Percentiles rank a stretch among this genome's conserved stretches.
These are phyloP conservation scores for Piliocolobus tephrosceles DNA, from an alignment of 2,113 vertebrate species.

Conservation along the genomic window DNA sequence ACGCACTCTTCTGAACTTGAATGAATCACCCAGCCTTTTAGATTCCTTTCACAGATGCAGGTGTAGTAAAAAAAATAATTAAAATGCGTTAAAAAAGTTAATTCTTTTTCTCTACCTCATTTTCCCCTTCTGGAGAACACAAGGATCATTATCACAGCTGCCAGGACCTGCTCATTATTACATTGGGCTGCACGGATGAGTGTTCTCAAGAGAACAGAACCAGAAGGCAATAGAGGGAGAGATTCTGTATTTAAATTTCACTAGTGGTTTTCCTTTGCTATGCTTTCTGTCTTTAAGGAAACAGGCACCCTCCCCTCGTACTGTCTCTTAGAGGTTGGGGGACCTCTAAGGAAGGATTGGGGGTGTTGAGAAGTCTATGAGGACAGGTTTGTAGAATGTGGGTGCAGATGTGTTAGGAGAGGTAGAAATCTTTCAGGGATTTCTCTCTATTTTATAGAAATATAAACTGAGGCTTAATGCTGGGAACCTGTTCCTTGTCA, in stretches of 20 bases:
- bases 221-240: background rate
- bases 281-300: background rate
- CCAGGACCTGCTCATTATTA: background rate
- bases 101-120: background rate
- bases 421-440: background rate
- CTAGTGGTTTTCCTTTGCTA: background rate
- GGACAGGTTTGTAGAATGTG: background rate
- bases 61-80: background rate
- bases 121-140: constrained; percentile 4
- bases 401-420: background rate
- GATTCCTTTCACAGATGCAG: background rate
- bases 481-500: background rate
- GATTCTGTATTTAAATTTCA: background rate
- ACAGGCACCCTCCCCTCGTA: background rate
- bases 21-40: background rate
- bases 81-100: background rate
- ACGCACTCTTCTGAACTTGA: background rate
- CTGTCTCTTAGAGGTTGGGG: background rate
- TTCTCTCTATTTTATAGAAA: background rate
- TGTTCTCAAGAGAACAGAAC: background rate
- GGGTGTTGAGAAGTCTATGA: background rate
- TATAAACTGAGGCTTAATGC: background rate
- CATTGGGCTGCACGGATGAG: background rate
- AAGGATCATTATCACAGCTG: background rate
- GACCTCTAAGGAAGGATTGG: background rate